Evolutionary conservation across 2,797 vertebrate species (phyloP), one percentile per base, ranked within the genome.

Genomic region (Rhinophrynus dorsalis): DNA sequence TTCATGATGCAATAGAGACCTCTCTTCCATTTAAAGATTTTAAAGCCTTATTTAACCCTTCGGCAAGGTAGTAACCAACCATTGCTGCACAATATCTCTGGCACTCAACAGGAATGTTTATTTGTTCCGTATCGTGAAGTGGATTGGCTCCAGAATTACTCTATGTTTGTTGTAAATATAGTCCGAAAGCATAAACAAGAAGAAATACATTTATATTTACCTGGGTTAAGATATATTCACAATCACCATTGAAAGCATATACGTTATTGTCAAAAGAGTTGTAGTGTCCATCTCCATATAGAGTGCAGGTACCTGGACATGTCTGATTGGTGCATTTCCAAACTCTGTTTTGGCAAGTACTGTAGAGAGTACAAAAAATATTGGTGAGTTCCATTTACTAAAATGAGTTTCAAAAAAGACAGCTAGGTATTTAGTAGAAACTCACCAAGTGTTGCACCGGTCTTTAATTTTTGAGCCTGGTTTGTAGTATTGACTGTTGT

Each of bases 251-350:
- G 78, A 92, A 94, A 74, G 77, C 72, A 47, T 84, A 93, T 71
- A 81, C 83, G 77, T 88, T 91, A 7, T 85, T 82, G n/a, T 94
- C 92, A 83, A 92, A 94, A 1, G 90, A 92, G 48, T 75, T 23
- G 52, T 89, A 90, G 67, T 93, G 90, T 1, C 92, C 90, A 2
- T 91, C 87, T 13, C 92, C 92, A 60, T 91, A 93, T 38, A 91
- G 76, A 3, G 66, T 66, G 72, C 92, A 94, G 9, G 86, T 83
- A 3, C 61, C 73, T 13, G 86, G 82, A 59, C 92, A 94, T 6
- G 44, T 21, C 0, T 88, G 72, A 3, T 2, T 51, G 27, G 86
- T 90, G 57, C 92, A 94, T 0, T 37, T 56, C 79, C 91, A 94
- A 57, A 48, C 85, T 67, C 86, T 81, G 20, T 64, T 74, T 5